Conservation (phyloP, 2,888 invertebrate genomes). For the Folsomia manolachei region DNA sequence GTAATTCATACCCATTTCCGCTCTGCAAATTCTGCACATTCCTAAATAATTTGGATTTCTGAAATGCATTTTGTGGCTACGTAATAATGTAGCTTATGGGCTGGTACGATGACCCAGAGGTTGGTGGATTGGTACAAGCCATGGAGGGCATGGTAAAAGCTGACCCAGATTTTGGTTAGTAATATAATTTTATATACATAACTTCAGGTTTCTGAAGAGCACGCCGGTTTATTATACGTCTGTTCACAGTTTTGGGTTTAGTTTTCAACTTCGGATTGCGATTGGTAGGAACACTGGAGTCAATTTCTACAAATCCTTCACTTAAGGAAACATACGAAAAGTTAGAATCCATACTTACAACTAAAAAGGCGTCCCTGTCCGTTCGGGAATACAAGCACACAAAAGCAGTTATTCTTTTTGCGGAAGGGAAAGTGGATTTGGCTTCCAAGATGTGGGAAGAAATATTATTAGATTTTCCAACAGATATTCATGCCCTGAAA, state of each 20-base stretch:
- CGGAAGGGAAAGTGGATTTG: conserved; percentile 7
- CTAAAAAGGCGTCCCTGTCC: neutral
- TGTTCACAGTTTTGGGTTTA: conserved; percentile 18
- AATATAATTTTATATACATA: no score
- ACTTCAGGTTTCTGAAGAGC: no score
- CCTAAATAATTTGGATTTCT: neutral
- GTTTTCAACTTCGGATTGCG: conserved; percentile 6
- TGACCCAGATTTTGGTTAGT: conserved; percentile 23
- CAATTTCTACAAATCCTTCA: neutral
- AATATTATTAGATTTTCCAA: conserved; percentile 13
- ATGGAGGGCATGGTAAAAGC: conserved; percentile 1
- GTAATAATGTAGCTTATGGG: conserved; percentile 14
- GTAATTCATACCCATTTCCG: neutral
- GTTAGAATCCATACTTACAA: neutral
- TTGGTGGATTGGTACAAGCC: conserved; percentile 18
- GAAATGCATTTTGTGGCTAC: neutral
- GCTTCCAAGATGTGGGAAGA: conserved; percentile 21
- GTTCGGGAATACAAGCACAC: conserved; percentile 11
- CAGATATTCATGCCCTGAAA: conserved; percentile 27
- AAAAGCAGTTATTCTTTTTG: conserved; percentile 14
- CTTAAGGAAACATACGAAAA: neutral
- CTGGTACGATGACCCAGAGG: conserved; percentile 22
- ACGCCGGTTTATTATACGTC: no score
- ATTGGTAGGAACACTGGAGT: conserved; percentile 8
- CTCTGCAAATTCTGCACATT: neutral